Evolutionary conservation across 2,797 vertebrate species (phyloP).

Genomic region (Amphiprion clarkii): DNA sequence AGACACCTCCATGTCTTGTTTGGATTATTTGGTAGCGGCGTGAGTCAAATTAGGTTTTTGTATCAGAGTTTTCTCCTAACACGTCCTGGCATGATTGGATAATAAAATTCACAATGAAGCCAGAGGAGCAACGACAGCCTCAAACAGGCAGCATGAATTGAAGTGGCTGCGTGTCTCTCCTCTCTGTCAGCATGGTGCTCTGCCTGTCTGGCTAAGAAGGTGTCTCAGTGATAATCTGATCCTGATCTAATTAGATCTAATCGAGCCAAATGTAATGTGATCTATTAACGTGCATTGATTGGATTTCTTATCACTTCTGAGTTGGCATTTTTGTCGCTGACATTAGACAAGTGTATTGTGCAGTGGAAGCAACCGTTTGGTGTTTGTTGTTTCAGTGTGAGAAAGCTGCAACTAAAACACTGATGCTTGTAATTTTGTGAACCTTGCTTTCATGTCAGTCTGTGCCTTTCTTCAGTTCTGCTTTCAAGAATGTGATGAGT

Average conservation of each 20-base stretch:
- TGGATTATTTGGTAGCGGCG: conserved; percentile 24
- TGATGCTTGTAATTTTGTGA: neutral
- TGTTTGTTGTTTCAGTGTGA: neutral
- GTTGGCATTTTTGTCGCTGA: neutral
- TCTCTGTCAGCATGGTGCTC: conserved; percentile 1
- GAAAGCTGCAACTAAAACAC: neutral
- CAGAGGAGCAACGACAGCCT: conserved; percentile 32
- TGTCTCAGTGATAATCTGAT: conserved; percentile 59
- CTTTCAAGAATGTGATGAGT: neutral
- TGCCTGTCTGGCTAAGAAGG: conserved; percentile 43
- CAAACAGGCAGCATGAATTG: conserved; percentile 32
- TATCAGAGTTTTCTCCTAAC: conserved; percentile 45
- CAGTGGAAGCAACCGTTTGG: neutral
- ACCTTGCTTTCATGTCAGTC: neutral
- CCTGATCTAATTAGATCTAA: conserved; percentile 59
- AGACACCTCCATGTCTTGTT: conserved; percentile 36
- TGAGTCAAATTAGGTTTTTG: conserved; percentile 60
- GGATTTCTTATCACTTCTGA: conserved; percentile 48
- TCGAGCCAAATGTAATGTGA: conserved; percentile 53
- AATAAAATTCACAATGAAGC: conserved; percentile 56
- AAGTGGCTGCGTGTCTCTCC: conserved; percentile 24
- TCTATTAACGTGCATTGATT: conserved; percentile 45
- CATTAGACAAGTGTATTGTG: neutral
- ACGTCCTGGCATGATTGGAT: conserved; percentile 55
- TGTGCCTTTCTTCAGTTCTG: neutral